phyloP scores from a whole-genome alignment of 2,797 vertebrate genomes.

The Pantherophis vulpinus region DNA sequence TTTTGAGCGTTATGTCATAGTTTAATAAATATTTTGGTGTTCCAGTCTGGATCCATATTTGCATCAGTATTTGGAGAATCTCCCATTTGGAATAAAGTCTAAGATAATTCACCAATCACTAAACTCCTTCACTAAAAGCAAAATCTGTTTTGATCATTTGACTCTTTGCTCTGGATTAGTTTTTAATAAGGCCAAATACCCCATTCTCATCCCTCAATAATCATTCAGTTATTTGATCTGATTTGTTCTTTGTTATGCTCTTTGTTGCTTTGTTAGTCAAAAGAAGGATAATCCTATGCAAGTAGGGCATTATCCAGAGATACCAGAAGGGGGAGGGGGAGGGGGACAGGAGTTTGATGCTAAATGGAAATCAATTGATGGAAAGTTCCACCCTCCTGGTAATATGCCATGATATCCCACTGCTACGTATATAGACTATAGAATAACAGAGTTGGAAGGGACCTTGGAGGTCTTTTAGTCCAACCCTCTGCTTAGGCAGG shows the following conservation, averaged over 20 bases:
- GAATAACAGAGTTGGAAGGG: no score
- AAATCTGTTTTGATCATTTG: not conserved
- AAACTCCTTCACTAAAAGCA: not conserved
- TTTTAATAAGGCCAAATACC: not conserved
- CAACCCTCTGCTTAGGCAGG: no score
- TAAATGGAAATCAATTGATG: not conserved
- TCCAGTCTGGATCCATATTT: not conserved
- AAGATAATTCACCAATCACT: constrained; percentile 1
- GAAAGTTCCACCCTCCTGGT: not conserved
- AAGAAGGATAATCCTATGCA: not conserved
- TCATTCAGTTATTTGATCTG: not conserved
- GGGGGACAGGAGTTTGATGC: not conserved
- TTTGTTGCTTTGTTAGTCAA: no score
- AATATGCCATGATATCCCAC: not conserved
- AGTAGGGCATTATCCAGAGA: not conserved
- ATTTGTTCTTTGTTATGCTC: not conserved
- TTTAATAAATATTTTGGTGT: not conserved
- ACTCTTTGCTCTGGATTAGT: not conserved
- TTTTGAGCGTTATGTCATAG: not conserved
- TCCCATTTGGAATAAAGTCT: not conserved
- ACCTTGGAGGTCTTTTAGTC: no score
- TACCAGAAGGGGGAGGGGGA: not conserved
- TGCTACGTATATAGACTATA: not conserved
- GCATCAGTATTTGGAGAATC: not conserved
- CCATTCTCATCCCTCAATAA: not conserved